phyloP scores from a whole-genome alignment of 2,888 invertebrate species.

The Aphidius colemani region DNA sequence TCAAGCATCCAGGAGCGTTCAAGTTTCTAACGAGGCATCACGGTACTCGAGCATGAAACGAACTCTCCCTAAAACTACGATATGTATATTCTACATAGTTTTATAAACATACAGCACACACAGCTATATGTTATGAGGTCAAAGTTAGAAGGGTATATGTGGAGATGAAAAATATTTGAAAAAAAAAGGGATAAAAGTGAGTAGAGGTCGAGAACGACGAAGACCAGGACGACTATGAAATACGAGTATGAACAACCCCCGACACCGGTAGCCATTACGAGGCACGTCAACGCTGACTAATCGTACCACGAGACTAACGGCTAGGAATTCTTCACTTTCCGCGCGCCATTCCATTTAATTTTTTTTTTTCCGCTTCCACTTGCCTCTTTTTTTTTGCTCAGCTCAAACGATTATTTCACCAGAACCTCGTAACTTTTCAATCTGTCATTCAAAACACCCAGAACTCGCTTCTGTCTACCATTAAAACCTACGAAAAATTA shows the following conservation, averaged over 20 bases:
- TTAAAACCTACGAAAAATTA: background rate
- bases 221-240: conserved; percentile 40
- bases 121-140: no score
- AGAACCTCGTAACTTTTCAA: conserved; percentile 27
- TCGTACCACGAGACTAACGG: conserved; percentile 34
- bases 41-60: conserved; percentile 48
- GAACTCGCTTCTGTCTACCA: conserved; percentile 4
- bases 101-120: no score
- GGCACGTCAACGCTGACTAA: conserved; percentile 36
- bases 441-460: conserved; percentile 16
- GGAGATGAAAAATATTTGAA: background rate
- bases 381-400: background rate
- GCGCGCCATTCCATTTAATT: background rate
- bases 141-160: no score
- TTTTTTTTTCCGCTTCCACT: background rate
- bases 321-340: conserved; percentile 29
- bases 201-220: conserved; percentile 22
- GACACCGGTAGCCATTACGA: conserved; percentile 32
- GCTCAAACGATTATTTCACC: conserved; percentile 28
- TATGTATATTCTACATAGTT: background rate
- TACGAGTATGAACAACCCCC: conserved; percentile 45
- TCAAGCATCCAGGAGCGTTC: conserved; percentile 37
- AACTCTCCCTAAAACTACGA: conserved; percentile 45
- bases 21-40: conserved; percentile 54
- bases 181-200: conserved; percentile 12